Evolutionary conservation across 2,797 vertebrate species (phyloP).

Genomic region (Sarcophilus harrisii): DNA sequence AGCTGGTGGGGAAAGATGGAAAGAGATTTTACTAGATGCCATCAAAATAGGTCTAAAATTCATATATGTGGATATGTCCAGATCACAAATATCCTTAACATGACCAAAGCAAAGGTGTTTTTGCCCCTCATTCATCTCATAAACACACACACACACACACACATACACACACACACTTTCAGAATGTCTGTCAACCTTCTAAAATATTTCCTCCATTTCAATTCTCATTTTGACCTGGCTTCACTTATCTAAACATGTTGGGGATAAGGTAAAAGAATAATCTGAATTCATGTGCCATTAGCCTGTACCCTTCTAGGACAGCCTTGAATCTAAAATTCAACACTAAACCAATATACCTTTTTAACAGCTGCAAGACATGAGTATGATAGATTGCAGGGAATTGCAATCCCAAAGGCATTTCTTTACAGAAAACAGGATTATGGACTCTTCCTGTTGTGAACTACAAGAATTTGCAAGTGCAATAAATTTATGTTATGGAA

Average conservation of each 20-base stretch:
- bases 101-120: background rate
- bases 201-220: background rate
- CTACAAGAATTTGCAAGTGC: background rate
- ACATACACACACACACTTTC: background rate
- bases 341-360: background rate
- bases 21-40: background rate
- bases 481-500: conserved; percentile 6
- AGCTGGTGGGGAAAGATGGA: background rate
- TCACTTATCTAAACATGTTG: background rate
- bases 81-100: background rate
- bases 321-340: background rate
- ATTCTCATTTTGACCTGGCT: background rate
- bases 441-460: background rate
- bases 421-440: conserved; percentile 7
- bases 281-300: background rate
- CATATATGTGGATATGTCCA: background rate
- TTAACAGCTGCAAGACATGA: background rate
- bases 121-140: background rate
- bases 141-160: background rate
- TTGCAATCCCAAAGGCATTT: background rate
- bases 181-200: background rate
- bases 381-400: background rate
- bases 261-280: background rate
- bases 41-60: background rate
- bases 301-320: background rate